Base-by-base conservation (phyloP, 1,140 invertebrate genomes). In the Charaxes varanes region DNA sequence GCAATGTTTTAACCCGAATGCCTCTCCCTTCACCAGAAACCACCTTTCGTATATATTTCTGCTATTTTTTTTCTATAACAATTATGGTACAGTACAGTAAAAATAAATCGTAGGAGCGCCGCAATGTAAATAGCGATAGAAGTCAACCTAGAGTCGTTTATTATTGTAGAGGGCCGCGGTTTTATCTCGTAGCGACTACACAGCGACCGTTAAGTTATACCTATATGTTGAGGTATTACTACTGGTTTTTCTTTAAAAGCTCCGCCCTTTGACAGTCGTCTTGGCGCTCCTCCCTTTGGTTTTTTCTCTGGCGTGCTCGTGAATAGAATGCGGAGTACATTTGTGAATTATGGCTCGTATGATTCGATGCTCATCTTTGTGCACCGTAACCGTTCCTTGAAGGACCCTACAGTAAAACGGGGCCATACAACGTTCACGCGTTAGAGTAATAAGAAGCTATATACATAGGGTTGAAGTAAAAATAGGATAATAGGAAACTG, bases 231-330 rank as follows among this genome's bases (percentile, higher is more conserved):
- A 48, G 23, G 26, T 54, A 54, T 53, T 50, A 58, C 45, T 64
- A 71, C 67, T 70, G 63, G 70, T 73, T 74, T 77, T 71, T 68
- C 57, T 52, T 32, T 64, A 48, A 67, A 58, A 53, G 64, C 73
- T 59, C 76, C 76, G 76, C 76, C 79, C 60, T 74, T 53, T 51
- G 58, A 53, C 50, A 53, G 47, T 64, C 61, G 60, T 74, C 60
- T 66, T 34, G 11, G 47, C 57, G 65, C 78, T 76, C 78, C 74
- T 78, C 74, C 78, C 66, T 78, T 66, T 65, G 58, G 47, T 64
- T 77, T 67, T 68, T 62, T 50, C 44, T 45, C 31, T 59, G 51
- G 53, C 52, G 55, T 64, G 60, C 62, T 62, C 65, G 64, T 77
- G 56, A 73, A 63, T 62, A 61, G 50, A 44, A 61, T 49, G 49